Evolutionary conservation across 2,113 vertebrate genomes (phyloP).

Genomic region (Hydropotes inermis): DNA sequence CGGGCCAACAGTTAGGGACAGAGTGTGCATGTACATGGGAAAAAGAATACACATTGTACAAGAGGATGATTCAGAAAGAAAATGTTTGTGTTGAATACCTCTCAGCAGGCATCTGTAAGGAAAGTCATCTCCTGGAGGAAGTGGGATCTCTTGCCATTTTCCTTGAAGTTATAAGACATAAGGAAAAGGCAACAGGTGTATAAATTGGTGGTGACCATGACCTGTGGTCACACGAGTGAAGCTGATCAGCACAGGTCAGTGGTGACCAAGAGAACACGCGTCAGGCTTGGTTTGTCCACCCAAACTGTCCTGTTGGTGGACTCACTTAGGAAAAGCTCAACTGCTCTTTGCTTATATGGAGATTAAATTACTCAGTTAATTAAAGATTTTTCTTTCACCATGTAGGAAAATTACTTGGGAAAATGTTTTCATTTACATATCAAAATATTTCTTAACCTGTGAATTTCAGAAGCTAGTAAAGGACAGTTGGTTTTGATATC

Average conservation of each 20-base stretch:
- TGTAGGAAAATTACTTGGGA: neutral
- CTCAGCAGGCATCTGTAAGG: neutral
- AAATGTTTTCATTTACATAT: neutral
- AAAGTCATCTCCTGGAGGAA: neutral
- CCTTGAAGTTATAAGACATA: neutral
- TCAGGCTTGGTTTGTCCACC: accelerated
- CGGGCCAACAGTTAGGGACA: neutral
- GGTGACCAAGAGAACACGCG: accelerated
- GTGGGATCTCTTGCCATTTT: neutral
- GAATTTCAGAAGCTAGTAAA: neutral
- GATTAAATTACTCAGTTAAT: neutral
- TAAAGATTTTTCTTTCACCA: neutral
- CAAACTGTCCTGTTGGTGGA: accelerated
- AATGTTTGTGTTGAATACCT: neutral
- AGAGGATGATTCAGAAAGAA: neutral
- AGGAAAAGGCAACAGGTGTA: neutral
- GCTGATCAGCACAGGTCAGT: accelerated
- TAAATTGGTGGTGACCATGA: neutral
- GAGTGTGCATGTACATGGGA: accelerated
- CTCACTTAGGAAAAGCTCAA: neutral
- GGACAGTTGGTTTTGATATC: neutral
- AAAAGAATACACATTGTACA: neutral
- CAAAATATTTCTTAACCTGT: neutral
- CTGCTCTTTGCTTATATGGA: neutral
- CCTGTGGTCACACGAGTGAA: neutral